Evolutionary conservation across 1,140 invertebrate species (phyloP), one percentile per base, ranked within the genome.

Genomic region (Drosophila persimilis): DNA sequence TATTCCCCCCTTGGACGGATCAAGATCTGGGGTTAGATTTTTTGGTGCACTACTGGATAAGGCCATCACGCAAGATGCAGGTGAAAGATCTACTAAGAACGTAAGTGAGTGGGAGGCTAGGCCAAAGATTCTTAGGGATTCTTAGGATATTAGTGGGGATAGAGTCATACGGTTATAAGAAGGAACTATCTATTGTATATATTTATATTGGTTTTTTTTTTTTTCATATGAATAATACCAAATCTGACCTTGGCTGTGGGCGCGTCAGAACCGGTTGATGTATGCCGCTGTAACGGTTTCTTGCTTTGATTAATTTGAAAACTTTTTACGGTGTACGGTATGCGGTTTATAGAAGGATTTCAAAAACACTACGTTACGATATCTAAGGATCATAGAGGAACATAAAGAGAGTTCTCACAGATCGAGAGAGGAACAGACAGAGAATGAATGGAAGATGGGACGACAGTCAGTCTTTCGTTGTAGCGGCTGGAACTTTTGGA

Each of bases 201-300:
- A 24, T 13, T 11, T 43, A 50, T 20, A 20, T 20, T 20, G 20
- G 2, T 20, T 56, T 54, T 54, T 39, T 8, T 46, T 47, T 41
- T 51, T 47, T 29, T 47, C 20, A 55, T 50, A 31, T 71, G 53
- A 55, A 43, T 70, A 55, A 60, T 69, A 75, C 61, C 83, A 80
- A 83, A 80, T 90, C 90, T 86, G 90, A 91, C 90, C 90, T 91
- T 91, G 80, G 90, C 59, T 71, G 73, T 78, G 86, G 81, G 65
- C 90, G 73, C 74, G 69, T 80, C 73, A 86, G 79, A 80, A 89
- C 83, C 70, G 67, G 48, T 60, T 78, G 89, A 85, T 90, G 88
- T 71, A 84, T 77, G 58, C 73, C 86, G 79, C 90, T 91, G 90
- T 77, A 91, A 84, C 78, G 75, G 72, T 79, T 73, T 73, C 84